Evolutionary conservation across 2,797 vertebrate species (phyloP), one percentile per base, ranked within the genome.

Genomic region (Picus viridis): DNA sequence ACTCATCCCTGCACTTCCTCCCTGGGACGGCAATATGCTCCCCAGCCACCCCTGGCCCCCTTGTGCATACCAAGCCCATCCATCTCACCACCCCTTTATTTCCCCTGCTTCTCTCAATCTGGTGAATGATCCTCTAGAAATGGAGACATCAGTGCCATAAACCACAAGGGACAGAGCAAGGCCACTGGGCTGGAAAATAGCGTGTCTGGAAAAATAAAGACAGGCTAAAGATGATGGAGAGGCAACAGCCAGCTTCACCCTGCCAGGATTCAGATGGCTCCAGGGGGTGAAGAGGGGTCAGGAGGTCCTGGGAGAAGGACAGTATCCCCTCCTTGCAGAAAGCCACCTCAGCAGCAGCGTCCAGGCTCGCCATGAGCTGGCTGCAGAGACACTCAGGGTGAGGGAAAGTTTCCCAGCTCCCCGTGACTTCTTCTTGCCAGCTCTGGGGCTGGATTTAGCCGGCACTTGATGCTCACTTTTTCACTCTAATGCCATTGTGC

Each of bases 121-220:
- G 88, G 70, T 7, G 8, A 95, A 63, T 65, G 90, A 90, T 82
- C 90, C 81, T 92, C 86, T 53, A 63, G 89, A 89, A 95, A 96
- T 92, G 92, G 95, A 96, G 90, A 95, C 77, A 80, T 92, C 90
- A 93, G 58, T 57, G 87, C 93, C 89, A 65, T 97, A 92, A 96
- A 96, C 90, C 90, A 94, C 34, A 2, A 88, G 84, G 92, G 94
- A 94, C 86, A 92, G 93, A 87, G 67, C 92, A 96, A 96, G 91
- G 91, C 95, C 89, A 87, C 90, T 97, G 92, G 92, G 81, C 95
- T 94, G 90, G 94, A 96, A 95, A 96, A 96, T 94, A 94, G 49
- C 39, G 16, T 58, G 71, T 63, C 63, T 94, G 83, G 29, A 79
- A 79, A 70, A 47, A 81, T 71, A 83, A 89, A 94, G 93, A 86